Conservation (phyloP, 1,140 invertebrate genomes). For the Drosophila funebris region DNA sequence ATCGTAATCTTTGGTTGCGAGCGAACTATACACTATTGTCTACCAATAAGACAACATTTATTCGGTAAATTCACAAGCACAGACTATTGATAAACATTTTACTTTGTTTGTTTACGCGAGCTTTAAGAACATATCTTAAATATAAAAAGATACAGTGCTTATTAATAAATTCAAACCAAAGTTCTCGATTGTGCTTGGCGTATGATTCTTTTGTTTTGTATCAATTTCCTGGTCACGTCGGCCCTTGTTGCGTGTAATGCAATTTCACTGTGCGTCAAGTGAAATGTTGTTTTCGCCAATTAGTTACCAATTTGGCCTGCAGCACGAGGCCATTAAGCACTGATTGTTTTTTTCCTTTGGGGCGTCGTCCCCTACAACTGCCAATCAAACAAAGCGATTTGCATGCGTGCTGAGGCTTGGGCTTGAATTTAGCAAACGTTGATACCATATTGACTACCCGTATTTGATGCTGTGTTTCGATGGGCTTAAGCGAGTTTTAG, state of each 20-base stretch:
- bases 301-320: conserved; percentile 66
- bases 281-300: conserved; percentile 78
- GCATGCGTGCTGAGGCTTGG: conserved; percentile 54
- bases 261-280: conserved; percentile 55
- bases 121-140: too few relatives aligned
- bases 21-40: background rate
- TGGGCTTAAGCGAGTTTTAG: conserved; percentile 47
- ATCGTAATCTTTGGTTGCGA: too few relatives aligned
- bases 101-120: too few relatives aligned
- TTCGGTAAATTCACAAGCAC: too few relatives aligned
- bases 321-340: conserved; percentile 60
- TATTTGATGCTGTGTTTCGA: conserved; percentile 44
- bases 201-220: conserved; percentile 22
- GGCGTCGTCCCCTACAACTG: conserved; percentile 45
- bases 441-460: conserved; percentile 4
- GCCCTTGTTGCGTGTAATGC: conserved; percentile 37
- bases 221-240: conserved; percentile 34
- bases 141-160: background rate
- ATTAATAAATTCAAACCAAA: background rate
- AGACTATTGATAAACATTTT: too few relatives aligned
- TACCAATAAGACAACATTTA: background rate
- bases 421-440: conserved; percentile 25
- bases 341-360: conserved; percentile 56
- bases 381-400: conserved; percentile 66
- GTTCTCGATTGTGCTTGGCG: background rate